phyloP scores from a whole-genome alignment of 2,113 vertebrate genomes.

The Hemicordylus capensis region DNA sequence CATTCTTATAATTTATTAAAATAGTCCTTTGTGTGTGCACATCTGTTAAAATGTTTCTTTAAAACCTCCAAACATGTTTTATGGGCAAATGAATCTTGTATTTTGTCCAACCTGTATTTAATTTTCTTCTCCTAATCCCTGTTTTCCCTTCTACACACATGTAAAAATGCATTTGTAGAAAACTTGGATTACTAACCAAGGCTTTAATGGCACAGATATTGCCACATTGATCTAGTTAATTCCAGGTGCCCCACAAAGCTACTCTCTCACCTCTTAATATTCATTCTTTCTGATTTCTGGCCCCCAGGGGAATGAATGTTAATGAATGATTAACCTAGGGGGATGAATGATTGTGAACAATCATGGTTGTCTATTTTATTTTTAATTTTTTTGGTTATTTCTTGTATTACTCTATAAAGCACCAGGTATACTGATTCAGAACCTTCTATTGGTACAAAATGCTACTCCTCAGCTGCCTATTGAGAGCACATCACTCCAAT shows the following conservation, averaged over 20 bases:
- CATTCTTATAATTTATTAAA: conserved; percentile 45
- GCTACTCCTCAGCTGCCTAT: too few relatives aligned
- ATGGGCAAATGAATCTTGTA: conserved; percentile 29
- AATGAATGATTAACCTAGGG: too few relatives aligned
- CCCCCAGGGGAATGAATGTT: conserved; percentile 27
- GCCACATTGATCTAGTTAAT: conserved; percentile 21
- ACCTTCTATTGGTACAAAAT: too few relatives aligned
- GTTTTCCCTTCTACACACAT: neutral
- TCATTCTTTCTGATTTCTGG: neutral
- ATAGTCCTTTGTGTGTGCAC: conserved; percentile 30
- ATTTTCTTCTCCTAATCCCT: conserved; percentile 43
- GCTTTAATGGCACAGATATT: neutral
- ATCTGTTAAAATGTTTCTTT: conserved; percentile 44
- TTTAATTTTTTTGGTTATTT: too few relatives aligned
- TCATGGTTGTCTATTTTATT: neutral
- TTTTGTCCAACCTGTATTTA: conserved; percentile 25
- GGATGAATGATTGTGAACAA: neutral
- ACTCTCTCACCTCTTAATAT: neutral
- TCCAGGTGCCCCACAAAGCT: conserved; percentile 1
- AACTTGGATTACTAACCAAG: neutral
- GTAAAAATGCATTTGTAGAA: neutral
- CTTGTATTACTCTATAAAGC: neutral
- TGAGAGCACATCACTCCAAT: too few relatives aligned
- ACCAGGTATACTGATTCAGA: neutral
- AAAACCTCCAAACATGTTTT: neutral